Evolutionary conservation across 2,113 vertebrate species (phyloP).

Genomic region (Alexandromys fortis): DNA sequence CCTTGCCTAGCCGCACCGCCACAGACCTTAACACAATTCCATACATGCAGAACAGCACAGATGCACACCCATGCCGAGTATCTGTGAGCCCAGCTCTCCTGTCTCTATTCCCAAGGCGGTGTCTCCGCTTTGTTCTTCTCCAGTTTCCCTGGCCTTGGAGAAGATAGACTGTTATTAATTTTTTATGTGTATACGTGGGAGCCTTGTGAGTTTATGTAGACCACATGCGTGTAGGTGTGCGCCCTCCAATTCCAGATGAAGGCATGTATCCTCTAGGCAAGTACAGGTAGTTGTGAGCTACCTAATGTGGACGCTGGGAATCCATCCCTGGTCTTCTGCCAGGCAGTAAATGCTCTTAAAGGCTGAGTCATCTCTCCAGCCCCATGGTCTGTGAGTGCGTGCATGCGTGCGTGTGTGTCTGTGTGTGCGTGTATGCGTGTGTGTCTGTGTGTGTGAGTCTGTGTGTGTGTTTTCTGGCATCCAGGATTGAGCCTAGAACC

Average conservation of each 20-base stretch:
- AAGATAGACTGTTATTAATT: not conserved
- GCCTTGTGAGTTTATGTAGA: not conserved
- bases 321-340: not conserved
- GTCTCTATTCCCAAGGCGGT: not conserved
- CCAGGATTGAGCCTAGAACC: not conserved
- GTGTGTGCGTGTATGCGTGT: not conserved
- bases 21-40: not conserved
- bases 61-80: accelerated
- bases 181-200: not conserved
- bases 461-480: not conserved
- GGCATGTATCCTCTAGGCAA: not conserved
- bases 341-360: not conserved
- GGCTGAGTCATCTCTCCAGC: not conserved
- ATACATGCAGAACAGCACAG: not conserved
- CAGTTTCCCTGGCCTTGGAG: not conserved
- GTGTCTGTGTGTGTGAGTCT: not conserved
- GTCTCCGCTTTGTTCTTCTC: not conserved
- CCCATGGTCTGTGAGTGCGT: not conserved
- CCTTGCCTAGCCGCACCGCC: not conserved
- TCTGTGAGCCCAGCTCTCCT: not conserved
- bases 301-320: not conserved
- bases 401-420: accelerated
- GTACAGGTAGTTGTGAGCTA: not conserved
- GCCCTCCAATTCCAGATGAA: not conserved
- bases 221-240: too few relatives aligned